These are phyloP conservation scores for Pteruthius melanotis DNA, from an alignment of 2,113 vertebrate genomes.

Conservation along the genomic window DNA sequence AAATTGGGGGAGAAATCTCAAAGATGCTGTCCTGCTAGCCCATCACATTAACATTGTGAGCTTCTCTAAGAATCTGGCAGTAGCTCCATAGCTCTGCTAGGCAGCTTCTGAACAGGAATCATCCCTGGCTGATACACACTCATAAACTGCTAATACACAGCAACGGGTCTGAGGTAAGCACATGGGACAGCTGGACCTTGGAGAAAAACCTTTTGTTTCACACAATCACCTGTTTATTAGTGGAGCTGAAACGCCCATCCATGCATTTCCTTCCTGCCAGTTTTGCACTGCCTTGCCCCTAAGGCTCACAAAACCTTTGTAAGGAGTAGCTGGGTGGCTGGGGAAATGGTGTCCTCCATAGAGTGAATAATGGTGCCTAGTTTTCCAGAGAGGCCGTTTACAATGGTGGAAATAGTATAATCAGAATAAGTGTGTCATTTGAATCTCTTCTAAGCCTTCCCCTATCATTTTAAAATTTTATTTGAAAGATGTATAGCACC, in stretches of 20 bases:
- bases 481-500: background rate
- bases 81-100: background rate
- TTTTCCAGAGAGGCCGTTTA: background rate
- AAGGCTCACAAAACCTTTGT: background rate
- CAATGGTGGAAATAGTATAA: background rate
- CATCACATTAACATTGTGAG: background rate
- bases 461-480: background rate
- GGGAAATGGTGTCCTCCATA: background rate
- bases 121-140: background rate
- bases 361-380: background rate
- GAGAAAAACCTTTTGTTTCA: background rate
- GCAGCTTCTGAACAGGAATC: background rate
- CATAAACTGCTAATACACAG: background rate
- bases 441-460: background rate
- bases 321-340: background rate
- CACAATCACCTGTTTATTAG: background rate
- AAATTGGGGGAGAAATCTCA: background rate
- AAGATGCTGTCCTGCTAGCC: background rate
- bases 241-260: background rate
- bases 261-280: background rate
- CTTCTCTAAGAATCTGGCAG: background rate
- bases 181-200: fast-evolving
- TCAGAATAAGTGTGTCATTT: background rate
- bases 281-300: background rate
- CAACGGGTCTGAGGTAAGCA: background rate